Base-by-base conservation (phyloP, 2,888 invertebrate genomes). In the Nipponacmea schrenckii region DNA sequence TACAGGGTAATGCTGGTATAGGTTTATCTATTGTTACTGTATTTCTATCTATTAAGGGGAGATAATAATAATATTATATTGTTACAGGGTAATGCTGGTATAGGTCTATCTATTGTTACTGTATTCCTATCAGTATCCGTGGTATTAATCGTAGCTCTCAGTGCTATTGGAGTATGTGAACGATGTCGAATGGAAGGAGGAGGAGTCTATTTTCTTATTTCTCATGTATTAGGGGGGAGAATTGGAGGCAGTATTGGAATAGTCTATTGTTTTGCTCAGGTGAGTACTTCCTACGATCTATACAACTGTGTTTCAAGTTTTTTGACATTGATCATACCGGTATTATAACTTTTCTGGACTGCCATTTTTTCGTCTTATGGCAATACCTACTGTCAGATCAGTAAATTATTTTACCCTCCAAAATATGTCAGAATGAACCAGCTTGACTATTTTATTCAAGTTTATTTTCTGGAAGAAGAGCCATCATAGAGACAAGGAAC, bases 91-190 rank as follows among this genome's bases (percentile, higher is more conserved):
- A 90, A 91, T 79, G 91, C 91, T 27, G 91, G 91, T 17, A 89
- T 91, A 44, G 88, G 87, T 8, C 81, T 90, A 71, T 87, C 91
- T 12, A 83, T 91, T 7, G 82, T 90, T 46, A 88, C 90, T 15
- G 88, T 91, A 24, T 77, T 89, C 31, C 81, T 90, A 69, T 90
- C 92, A 91, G 96, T 97, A 67, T 92, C 94, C 81, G 94, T 97
- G 78, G 96, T 96, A 45, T 90, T 97, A 83, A 94, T 97, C 82
- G 95, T 96, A 71, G 96, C 97, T 26, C 91, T 98, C 69, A 96
- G 97, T 80, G 97, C 97, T 27, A 96, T 98, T 74, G 98, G 97
- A 64, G 97, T 98, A 82, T 97, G 97, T 91, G 97, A 97, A 89
- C 91, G 97, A 87, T 96, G 96, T 90, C 92, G 95, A 75, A 94